Conservation (phyloP, 2,888 invertebrate species). For the Halocaridina rubra region DNA sequence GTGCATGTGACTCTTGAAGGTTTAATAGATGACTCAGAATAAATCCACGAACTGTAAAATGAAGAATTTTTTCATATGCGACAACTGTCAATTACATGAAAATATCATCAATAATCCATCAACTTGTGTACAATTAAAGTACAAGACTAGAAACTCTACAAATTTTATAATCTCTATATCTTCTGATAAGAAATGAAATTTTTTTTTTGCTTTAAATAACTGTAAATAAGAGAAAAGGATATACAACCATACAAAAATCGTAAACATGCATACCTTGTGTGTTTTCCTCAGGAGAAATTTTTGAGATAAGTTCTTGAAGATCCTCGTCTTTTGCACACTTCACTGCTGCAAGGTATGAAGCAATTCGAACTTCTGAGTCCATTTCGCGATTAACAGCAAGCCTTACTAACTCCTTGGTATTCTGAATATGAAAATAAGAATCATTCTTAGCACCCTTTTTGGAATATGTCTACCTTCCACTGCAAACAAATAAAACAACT, state of each 20-base stretch:
- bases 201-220: too few relatives aligned
- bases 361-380: constrained; percentile 1
- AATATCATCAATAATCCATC: too few relatives aligned
- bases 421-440: neutral
- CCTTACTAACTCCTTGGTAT: neutral
- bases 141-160: too few relatives aligned
- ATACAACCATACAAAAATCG: too few relatives aligned
- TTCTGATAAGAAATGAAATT: too few relatives aligned
- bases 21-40: constrained; percentile 56
- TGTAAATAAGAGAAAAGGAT: too few relatives aligned
- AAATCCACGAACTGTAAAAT: constrained; percentile 54
- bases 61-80: neutral
- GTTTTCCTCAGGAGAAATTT: neutral
- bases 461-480: neutral
- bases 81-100: neutral
- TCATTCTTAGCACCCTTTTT: neutral
- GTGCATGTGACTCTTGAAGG: constrained; percentile 44
- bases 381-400: neutral
- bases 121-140: too few relatives aligned
- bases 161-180: too few relatives aligned
- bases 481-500: neutral
- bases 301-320: neutral
- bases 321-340: neutral
- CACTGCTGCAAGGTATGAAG: neutral
- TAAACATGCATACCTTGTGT: neutral